phyloP scores from a whole-genome alignment of 2,113 vertebrate genomes.

The Spheniscus mendiculus region DNA sequence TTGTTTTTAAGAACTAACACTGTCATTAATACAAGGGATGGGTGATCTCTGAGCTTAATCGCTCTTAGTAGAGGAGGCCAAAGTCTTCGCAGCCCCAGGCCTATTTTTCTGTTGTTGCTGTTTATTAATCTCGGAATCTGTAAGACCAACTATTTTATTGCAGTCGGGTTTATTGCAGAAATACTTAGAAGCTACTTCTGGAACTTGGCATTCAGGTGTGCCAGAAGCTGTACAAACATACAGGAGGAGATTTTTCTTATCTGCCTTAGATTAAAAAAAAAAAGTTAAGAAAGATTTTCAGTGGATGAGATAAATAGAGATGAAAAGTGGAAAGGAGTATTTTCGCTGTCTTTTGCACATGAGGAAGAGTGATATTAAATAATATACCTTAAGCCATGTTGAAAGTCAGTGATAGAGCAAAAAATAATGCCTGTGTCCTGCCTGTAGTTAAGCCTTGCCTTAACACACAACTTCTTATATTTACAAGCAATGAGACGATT shows the following conservation, averaged over 20 bases:
- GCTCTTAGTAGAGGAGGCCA: not conserved
- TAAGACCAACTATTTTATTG: not conserved
- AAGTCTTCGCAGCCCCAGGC: not conserved
- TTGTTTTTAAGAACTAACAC: not conserved
- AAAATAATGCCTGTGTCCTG: not conserved
- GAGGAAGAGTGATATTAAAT: not conserved
- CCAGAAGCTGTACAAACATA: not conserved
- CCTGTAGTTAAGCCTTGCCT: not conserved
- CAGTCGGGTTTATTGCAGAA: not conserved
- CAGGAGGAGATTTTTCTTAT: not conserved
- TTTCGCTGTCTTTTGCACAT: not conserved
- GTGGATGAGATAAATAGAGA: not conserved
- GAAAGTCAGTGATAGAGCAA: not conserved
- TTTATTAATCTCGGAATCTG: not conserved
- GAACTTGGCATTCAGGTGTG: not conserved
- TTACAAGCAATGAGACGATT: not conserved
- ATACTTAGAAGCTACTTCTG: not conserved
- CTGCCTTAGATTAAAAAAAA: not conserved
- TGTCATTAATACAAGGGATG: not conserved
- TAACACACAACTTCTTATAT: not conserved
- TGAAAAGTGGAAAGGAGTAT: not conserved
- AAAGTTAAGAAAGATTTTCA: not conserved
- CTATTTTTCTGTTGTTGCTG: not conserved
- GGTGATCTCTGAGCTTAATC: not conserved
- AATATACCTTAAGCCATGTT: not conserved